Conservation (phyloP, 2,113 vertebrate species). For the Marmota flaviventris region DNA sequence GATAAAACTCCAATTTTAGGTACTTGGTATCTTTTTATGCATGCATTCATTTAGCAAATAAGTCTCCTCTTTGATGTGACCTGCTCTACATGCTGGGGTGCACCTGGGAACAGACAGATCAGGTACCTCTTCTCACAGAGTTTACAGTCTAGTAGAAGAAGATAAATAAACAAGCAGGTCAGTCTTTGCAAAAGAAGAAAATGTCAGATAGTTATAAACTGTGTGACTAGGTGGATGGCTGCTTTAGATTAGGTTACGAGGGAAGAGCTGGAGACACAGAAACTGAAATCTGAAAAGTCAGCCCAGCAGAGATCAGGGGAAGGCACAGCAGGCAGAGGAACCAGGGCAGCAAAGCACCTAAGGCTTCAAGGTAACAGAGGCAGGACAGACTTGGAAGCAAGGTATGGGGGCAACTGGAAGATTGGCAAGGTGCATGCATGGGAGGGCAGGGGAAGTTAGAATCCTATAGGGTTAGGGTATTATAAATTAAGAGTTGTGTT, state of each 20-base stretch:
- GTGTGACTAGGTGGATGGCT: background rate
- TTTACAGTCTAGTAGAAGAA: background rate
- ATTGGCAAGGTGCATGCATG: background rate
- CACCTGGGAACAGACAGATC: background rate
- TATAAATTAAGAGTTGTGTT: background rate
- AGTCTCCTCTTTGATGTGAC: background rate
- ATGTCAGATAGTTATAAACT: background rate
- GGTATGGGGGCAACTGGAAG: background rate
- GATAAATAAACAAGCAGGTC: background rate
- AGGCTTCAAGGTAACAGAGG: background rate
- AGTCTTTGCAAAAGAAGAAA: constrained; percentile 40
- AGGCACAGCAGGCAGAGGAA: background rate
- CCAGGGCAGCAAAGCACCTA: background rate
- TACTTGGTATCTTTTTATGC: background rate
- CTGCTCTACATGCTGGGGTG: background rate
- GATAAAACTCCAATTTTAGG: background rate
- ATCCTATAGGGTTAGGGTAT: background rate
- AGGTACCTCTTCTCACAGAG: background rate
- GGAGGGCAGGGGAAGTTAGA: no score
- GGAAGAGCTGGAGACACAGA: background rate
- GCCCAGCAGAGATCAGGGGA: background rate
- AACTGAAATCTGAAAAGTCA: background rate
- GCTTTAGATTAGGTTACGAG: background rate
- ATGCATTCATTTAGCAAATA: background rate
- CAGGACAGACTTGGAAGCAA: background rate